phyloP scores from a whole-genome alignment of 2,888 invertebrate genomes.

The Oxyscelio sp. region DNA sequence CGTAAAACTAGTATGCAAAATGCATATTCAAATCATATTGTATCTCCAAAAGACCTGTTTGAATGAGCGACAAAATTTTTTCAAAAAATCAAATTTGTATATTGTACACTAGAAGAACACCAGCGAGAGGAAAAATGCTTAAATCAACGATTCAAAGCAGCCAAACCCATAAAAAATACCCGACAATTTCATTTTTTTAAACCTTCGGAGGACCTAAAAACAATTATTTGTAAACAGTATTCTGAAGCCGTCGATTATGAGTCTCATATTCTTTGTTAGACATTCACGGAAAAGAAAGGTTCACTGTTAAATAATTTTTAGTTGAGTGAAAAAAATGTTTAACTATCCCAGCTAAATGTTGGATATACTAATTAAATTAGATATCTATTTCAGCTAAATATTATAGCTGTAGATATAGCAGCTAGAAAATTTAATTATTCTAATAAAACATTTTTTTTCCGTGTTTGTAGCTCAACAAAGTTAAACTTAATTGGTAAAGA shows the following conservation, averaged over 20 bases:
- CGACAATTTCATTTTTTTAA: slow-evolving; percentile 7
- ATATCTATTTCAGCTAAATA: not conserved
- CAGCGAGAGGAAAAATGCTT: not conserved
- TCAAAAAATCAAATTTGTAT: slow-evolving; percentile 6
- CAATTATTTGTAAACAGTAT: too few species aligned
- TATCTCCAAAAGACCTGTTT: not conserved
- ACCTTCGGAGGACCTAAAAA: too few species aligned
- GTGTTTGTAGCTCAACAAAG: too few species aligned
- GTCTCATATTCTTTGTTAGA: too few species aligned
- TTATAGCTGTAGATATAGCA: not conserved
- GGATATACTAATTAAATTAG: not conserved
- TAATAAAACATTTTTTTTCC: too few species aligned
- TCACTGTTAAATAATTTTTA: not conserved
- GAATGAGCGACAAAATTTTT: not conserved
- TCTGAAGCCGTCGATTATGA: too few species aligned
- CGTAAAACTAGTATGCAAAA: not conserved
- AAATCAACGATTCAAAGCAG: not conserved
- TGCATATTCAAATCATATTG: not conserved
- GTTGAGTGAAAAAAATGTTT: not conserved
- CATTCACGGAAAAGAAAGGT: too few species aligned
- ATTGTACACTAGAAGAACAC: slow-evolving; percentile 6
- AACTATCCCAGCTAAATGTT: not conserved
- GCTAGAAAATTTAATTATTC: not conserved
- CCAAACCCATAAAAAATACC: slow-evolving; percentile 12
- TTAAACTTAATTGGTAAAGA: too few species aligned